Evolutionary conservation across 2,113 vertebrate species (phyloP).

Genomic region (Chloropsis hardwickii): DNA sequence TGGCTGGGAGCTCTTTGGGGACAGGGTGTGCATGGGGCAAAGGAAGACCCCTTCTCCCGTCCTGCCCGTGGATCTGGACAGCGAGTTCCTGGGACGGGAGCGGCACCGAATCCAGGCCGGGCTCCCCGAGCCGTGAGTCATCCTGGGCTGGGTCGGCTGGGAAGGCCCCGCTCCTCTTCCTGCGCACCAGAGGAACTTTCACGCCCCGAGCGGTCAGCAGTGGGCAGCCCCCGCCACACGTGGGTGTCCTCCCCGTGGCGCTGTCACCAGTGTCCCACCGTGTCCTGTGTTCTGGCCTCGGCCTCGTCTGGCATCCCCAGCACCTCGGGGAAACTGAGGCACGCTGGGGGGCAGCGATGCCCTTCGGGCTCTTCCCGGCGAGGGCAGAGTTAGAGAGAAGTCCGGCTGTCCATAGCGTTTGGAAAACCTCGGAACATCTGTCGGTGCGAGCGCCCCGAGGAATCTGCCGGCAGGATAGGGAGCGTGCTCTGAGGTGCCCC

Average conservation of each 20-base stretch:
- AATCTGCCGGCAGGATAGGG: not conserved
- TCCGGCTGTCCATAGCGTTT: not conserved
- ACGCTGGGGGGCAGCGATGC: not conserved
- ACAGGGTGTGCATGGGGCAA: accelerated
- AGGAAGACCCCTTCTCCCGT: not conserved
- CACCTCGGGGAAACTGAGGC: not conserved
- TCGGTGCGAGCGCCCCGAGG: not conserved
- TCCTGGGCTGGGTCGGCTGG: not conserved
- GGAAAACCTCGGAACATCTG: not conserved
- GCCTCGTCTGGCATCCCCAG: not conserved
- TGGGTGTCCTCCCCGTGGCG: not conserved
- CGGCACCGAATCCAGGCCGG: not conserved
- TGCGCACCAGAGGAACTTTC: not conserved
- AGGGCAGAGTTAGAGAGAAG: not conserved
- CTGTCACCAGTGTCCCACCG: not conserved
- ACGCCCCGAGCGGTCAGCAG: accelerated
- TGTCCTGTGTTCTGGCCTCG: not conserved
- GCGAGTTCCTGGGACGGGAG: not conserved
- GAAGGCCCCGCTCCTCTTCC: not conserved
- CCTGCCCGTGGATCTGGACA: accelerated
- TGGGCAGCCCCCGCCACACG: accelerated
- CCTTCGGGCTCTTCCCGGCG: accelerated
- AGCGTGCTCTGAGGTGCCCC: not conserved
- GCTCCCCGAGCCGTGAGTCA: not conserved
- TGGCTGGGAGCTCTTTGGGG: not conserved